Evolutionary conservation across 2,113 vertebrate species (phyloP).

Genomic region (Chinchilla lanigera): DNA sequence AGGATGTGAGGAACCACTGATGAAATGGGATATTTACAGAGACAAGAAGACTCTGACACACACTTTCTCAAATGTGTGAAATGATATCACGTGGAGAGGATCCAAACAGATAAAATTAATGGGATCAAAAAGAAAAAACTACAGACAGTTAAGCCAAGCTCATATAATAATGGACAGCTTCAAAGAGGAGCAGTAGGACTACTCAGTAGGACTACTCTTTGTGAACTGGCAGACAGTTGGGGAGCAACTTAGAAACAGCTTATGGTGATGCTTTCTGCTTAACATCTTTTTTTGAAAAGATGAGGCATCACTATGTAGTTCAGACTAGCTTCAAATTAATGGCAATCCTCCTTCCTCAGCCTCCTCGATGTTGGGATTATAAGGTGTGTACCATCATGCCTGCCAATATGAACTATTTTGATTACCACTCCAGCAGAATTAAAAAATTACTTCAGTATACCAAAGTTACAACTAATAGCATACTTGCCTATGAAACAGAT

Average conservation of each 20-base stretch:
- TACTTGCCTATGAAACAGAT: background rate
- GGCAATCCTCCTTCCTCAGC: background rate
- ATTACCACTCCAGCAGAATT: background rate
- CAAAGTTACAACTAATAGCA: slow-evolving; percentile 4
- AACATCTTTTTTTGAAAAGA: background rate
- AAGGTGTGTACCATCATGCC: background rate
- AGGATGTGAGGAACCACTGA: background rate
- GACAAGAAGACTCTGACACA: background rate
- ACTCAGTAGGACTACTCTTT: background rate
- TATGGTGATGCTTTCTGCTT: background rate
- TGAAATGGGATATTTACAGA: background rate
- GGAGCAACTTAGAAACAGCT: background rate
- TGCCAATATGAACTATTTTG: background rate
- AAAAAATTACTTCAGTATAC: background rate
- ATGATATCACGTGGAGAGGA: background rate
- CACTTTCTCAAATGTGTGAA: background rate
- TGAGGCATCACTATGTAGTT: too few species aligned
- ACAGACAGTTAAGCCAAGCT: background rate
- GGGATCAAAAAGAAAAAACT: background rate
- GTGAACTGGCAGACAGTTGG: background rate
- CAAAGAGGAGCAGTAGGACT: background rate
- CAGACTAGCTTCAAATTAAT: background rate
- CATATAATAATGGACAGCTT: background rate
- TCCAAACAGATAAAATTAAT: background rate
- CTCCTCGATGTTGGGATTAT: background rate